Conservation (phyloP, 2,113 vertebrate species). For the Hippoglossus stenolepis region DNA sequence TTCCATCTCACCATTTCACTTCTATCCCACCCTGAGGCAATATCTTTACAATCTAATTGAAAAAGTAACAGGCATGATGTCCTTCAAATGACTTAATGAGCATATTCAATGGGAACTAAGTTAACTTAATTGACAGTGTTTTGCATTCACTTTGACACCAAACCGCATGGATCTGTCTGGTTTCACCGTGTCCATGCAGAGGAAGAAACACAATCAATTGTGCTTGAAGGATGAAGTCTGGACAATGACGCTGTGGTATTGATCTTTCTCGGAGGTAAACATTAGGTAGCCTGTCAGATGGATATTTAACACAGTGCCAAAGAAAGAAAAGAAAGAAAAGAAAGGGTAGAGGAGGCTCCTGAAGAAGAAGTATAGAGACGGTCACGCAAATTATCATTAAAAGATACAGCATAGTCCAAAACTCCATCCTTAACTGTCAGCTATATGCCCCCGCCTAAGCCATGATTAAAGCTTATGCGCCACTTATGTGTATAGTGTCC, state of each 20-base stretch:
- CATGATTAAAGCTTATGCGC: slow-evolving; percentile 39
- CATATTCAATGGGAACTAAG: slow-evolving; percentile 1
- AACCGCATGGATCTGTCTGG: slow-evolving; percentile 41
- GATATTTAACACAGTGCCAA: slow-evolving; percentile 52
- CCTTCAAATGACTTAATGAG: slow-evolving; percentile 12
- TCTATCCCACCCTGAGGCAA: neutral
- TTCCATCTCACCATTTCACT: neutral
- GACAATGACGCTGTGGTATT: slow-evolving; percentile 51
- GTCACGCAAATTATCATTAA: neutral
- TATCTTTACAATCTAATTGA: neutral
- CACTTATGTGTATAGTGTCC: slow-evolving; percentile 38
- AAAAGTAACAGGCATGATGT: neutral
- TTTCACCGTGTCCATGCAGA: slow-evolving; percentile 22
- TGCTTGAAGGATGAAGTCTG: slow-evolving; percentile 62
- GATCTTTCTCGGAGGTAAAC: slow-evolving; percentile 59
- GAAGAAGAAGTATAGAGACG: too few relatives aligned
- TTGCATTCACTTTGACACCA: slow-evolving; percentile 24
- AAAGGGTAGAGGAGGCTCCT: neutral
- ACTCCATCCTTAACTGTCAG: neutral
- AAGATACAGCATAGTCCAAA: slow-evolving; percentile 5
- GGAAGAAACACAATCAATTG: slow-evolving; percentile 63
- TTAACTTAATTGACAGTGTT: slow-evolving; percentile 23
- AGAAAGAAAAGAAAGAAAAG: neutral
- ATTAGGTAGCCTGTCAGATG: slow-evolving; percentile 56
- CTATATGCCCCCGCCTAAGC: neutral